Conservation (phyloP, 1,140 invertebrate genomes). For the Magallana angulata region DNA sequence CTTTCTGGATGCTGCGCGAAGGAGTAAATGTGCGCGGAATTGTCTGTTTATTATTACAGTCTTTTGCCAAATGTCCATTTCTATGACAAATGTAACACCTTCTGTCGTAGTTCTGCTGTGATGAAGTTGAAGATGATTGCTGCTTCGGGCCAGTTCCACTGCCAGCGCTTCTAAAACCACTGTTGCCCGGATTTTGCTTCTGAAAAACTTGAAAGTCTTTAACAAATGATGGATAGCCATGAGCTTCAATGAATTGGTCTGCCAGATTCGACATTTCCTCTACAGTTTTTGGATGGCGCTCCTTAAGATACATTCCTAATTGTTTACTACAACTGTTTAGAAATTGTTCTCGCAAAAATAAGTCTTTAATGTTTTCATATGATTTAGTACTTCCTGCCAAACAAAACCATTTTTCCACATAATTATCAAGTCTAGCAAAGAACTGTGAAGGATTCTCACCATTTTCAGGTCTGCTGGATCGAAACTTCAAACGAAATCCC, state of each 20-base stretch:
- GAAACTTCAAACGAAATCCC: slow-evolving; percentile 37
- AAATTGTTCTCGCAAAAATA: slow-evolving; percentile 41
- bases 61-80: slow-evolving; percentile 12
- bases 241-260: slow-evolving; percentile 48
- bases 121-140: not conserved
- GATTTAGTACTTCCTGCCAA: slow-evolving; percentile 18
- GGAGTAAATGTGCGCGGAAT: not conserved
- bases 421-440: slow-evolving; percentile 36
- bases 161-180: not conserved
- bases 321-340: no score
- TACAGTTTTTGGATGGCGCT: no score
- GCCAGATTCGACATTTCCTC: no score
- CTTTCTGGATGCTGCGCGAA: no score
- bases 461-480: slow-evolving; percentile 40
- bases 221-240: not conserved
- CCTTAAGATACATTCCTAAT: no score
- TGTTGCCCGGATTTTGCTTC: not conserved
- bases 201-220: not conserved
- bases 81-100: slow-evolving; percentile 25
- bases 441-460: slow-evolving; percentile 45
- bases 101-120: not conserved
- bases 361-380: slow-evolving; percentile 25
- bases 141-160: not conserved
- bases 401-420: slow-evolving; percentile 33
- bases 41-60: not conserved